Conservation (phyloP, 1,140 invertebrate species). For the Hycleus phaleratus region DNA sequence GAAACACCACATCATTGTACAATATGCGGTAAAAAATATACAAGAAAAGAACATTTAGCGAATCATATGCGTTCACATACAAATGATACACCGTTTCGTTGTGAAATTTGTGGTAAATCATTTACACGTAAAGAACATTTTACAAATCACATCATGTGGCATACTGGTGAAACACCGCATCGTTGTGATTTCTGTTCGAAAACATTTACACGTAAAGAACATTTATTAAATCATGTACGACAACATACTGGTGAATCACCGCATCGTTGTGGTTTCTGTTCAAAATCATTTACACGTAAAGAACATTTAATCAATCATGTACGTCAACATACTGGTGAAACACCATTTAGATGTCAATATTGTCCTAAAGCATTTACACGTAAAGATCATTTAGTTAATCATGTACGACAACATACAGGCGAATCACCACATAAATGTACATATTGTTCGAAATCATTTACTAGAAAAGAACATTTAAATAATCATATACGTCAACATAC, state of each 20-base stretch:
- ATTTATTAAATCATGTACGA: slow-evolving; percentile 72
- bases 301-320: slow-evolving; percentile 77
- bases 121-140: slow-evolving; percentile 81
- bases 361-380: slow-evolving; percentile 82
- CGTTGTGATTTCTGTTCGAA: slow-evolving; percentile 77
- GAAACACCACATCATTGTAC: slow-evolving; percentile 67
- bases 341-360: slow-evolving; percentile 67
- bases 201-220: slow-evolving; percentile 75
- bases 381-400: slow-evolving; percentile 68
- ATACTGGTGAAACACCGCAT: slow-evolving; percentile 81
- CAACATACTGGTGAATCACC: slow-evolving; percentile 76
- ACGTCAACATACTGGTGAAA: slow-evolving; percentile 74
- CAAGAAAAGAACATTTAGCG: slow-evolving; percentile 66
- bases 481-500: slow-evolving; percentile 74
- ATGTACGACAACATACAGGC: slow-evolving; percentile 68
- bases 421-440: slow-evolving; percentile 68
- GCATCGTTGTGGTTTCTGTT: slow-evolving; percentile 72
- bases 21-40: slow-evolving; percentile 70
- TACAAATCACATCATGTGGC: slow-evolving; percentile 80
- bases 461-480: slow-evolving; percentile 83
- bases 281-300: slow-evolving; percentile 74
- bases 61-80: slow-evolving; percentile 69
- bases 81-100: slow-evolving; percentile 47
- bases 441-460: slow-evolving; percentile 75
- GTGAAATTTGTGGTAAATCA: slow-evolving; percentile 78